These are phyloP conservation scores for Tromatobia lineatoria DNA, from an alignment of 2,888 invertebrate species.

Conservation along the genomic window DNA sequence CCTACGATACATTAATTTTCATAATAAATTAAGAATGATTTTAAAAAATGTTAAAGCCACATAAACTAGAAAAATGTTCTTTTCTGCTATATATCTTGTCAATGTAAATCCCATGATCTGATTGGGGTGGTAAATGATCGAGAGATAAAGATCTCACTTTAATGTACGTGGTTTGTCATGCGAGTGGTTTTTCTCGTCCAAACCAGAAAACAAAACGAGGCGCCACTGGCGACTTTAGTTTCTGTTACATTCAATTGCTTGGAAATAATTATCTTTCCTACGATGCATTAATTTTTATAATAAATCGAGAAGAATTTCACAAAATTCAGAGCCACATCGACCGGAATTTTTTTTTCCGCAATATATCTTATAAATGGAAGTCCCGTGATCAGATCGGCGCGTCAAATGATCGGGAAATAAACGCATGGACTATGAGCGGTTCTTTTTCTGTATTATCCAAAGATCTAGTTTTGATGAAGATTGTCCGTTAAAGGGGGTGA, in stretches of 20 bases:
- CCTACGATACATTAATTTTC: background rate
- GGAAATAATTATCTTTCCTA: background rate
- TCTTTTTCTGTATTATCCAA: background rate
- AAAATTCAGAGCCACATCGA: background rate
- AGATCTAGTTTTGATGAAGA: background rate
- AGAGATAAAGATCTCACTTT: no score
- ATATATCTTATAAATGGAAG: background rate
- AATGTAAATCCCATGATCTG: no score
- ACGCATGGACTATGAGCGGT: background rate
- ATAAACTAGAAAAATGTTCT: no score
- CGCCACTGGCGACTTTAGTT: no score
- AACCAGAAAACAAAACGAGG: no score
- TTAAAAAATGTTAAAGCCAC: no score
- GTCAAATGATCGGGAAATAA: slow-evolving; percentile 6
- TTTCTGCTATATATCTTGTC: no score
- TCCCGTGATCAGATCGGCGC: background rate
- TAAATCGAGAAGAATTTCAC: background rate
- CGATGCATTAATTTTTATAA: background rate
- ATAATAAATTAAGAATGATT: background rate
- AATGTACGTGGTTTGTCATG: no score
- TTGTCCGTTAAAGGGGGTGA: background rate
- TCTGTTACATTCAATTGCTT: no score
- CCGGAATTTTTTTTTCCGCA: background rate
- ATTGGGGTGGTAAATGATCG: no score
- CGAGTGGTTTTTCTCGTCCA: no score